Percentiles rank a stretch among this genome's conserved stretches.
Evolutionary conservation across 2,797 vertebrate genomes (phyloP).

Genomic region (Neosilurus mollespiculum): DNA sequence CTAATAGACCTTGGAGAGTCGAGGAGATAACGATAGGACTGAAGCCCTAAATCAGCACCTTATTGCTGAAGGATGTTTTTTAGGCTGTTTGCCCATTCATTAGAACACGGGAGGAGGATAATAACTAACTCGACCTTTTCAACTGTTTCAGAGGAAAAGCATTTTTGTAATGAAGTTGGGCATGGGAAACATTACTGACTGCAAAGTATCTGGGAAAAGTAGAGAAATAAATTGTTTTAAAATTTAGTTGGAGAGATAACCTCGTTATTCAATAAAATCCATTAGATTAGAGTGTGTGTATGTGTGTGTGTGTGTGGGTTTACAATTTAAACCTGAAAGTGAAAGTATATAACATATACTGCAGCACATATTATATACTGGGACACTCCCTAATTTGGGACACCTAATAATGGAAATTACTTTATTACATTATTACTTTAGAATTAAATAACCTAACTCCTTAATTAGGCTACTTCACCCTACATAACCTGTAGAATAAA

Average conservation of each 20-base stretch:
- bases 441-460: too few relatives aligned
- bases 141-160: not conserved
- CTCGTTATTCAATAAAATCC: not conserved
- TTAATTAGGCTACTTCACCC: too few relatives aligned
- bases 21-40: constrained; percentile 53
- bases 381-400: too few relatives aligned
- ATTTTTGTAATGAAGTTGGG: not conserved
- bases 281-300: not conserved
- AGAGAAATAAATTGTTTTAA: not conserved
- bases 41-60: constrained; percentile 47
- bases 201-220: not conserved
- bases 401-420: too few relatives aligned
- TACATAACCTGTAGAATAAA: too few relatives aligned
- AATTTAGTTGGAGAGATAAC: not conserved
- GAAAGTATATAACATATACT: too few relatives aligned
- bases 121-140: not conserved
- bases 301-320: not conserved
- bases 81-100: not conserved
- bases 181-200: not conserved
- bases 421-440: too few relatives aligned
- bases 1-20: constrained; percentile 58
- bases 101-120: not conserved
- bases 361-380: too few relatives aligned
- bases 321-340: too few relatives aligned
- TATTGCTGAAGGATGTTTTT: constrained; percentile 17